Percentiles rank a stretch among this genome's conserved stretches.
Evolutionary conservation across 2,113 vertebrate genomes (phyloP).

Genomic region (Noctilio leporinus): DNA sequence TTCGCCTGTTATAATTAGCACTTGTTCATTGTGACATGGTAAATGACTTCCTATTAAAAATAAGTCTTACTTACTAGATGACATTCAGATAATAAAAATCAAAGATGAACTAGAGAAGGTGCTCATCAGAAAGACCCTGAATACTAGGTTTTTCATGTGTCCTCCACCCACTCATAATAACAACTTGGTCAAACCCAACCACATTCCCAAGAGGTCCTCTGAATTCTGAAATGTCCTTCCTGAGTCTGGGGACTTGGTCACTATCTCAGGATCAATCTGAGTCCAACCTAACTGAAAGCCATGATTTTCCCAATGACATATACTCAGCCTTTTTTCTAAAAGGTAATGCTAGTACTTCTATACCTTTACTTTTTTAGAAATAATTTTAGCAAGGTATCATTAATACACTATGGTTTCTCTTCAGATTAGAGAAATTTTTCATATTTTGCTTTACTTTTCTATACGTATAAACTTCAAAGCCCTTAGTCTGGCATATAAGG

Average conservation of each 20-base stretch:
- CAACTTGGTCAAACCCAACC: neutral
- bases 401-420: neutral
- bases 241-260: neutral
- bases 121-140: neutral
- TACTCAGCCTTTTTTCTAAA: neutral
- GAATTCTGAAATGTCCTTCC: neutral
- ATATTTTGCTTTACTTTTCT: neutral
- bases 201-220: neutral
- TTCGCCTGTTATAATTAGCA: neutral
- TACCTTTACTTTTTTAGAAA: neutral
- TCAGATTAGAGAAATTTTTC: neutral
- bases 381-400: neutral
- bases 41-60: constrained; percentile 2
- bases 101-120: neutral
- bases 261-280: neutral
- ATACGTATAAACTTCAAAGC: neutral
- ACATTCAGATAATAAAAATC: neutral
- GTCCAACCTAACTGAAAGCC: neutral
- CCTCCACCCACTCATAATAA: neutral
- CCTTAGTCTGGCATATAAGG: neutral
- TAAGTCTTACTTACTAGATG: neutral
- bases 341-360: neutral
- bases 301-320: neutral
- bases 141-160: neutral
- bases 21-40: neutral